phyloP scores from a whole-genome alignment of 2,797 vertebrate species.

The Synaphobranchus kaupii region DNA sequence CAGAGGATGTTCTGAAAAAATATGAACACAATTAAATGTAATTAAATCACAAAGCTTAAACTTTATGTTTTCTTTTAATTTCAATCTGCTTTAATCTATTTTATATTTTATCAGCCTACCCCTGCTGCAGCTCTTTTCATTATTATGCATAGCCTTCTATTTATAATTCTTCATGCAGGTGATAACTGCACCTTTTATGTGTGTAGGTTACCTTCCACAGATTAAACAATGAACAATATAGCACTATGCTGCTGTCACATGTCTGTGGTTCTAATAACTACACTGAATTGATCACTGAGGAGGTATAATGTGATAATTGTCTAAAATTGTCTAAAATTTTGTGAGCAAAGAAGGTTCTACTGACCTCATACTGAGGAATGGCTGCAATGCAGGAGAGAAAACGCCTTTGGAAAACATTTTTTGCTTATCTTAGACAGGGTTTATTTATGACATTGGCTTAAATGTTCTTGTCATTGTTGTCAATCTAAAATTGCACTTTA shows the following conservation, averaged over 20 bases:
- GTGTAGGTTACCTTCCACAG: background rate
- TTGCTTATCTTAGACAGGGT: conserved; percentile 52
- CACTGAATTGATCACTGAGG: background rate
- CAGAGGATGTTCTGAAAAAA: background rate
- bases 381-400: background rate
- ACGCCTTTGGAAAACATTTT: conserved; percentile 24
- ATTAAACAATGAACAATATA: background rate
- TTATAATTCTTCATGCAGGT: background rate
- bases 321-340: too few relatives aligned
- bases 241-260: background rate
- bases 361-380: background rate
- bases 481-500: background rate
- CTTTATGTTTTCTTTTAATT: background rate
- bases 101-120: too few relatives aligned
- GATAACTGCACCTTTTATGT: background rate
- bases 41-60: background rate
- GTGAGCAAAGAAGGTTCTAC: background rate
- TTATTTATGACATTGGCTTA: conserved; percentile 43
- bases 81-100: background rate
- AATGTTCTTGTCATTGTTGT: background rate
- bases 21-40: background rate
- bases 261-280: background rate
- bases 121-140: background rate
- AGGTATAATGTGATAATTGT: background rate
- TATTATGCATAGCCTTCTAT: background rate